Conservation (phyloP, 2,888 invertebrate species). For the Epinotia brunnichana region DNA sequence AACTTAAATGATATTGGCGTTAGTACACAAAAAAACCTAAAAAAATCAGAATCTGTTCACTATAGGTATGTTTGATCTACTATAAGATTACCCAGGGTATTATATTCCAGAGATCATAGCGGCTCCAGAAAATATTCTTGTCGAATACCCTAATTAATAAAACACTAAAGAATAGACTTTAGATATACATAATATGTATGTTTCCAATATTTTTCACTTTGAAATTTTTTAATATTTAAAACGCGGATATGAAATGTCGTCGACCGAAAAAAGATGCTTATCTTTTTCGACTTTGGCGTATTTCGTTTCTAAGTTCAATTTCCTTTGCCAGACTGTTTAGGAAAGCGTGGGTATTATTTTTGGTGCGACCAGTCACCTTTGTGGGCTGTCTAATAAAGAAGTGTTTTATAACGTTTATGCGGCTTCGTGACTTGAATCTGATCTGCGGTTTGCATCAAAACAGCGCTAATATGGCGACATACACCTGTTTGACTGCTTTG, state of each 20-base stretch:
- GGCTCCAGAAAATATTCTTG: not conserved
- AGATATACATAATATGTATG: no score
- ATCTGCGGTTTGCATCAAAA: constrained; percentile 16
- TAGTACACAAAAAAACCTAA: no score
- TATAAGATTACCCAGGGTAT: not conserved
- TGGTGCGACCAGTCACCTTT: constrained; percentile 37
- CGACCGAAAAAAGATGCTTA: not conserved
- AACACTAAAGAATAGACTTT: constrained; percentile 19
- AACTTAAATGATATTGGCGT: no score
- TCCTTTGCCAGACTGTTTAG: constrained; percentile 18
- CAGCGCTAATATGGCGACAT: constrained; percentile 15
- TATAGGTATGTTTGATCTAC: not conserved
- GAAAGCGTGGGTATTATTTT: constrained; percentile 43
- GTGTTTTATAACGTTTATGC: constrained; percentile 34
- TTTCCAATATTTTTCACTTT: constrained; percentile 26
- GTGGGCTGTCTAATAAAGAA: constrained; percentile 33
- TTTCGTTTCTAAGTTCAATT: constrained; percentile 16
- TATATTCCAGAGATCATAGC: not conserved
- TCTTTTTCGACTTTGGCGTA: not conserved
- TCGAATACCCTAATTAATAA: not conserved
- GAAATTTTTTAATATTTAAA: constrained; percentile 7
- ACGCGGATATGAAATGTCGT: constrained; percentile 38
- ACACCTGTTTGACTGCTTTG: constrained; percentile 31
- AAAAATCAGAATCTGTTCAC: no score
- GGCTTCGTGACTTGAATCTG: constrained; percentile 31